Evolutionary conservation across 1,140 invertebrate genomes (phyloP), one percentile per base, ranked within the genome.

Genomic region (Drosophila funebris): DNA sequence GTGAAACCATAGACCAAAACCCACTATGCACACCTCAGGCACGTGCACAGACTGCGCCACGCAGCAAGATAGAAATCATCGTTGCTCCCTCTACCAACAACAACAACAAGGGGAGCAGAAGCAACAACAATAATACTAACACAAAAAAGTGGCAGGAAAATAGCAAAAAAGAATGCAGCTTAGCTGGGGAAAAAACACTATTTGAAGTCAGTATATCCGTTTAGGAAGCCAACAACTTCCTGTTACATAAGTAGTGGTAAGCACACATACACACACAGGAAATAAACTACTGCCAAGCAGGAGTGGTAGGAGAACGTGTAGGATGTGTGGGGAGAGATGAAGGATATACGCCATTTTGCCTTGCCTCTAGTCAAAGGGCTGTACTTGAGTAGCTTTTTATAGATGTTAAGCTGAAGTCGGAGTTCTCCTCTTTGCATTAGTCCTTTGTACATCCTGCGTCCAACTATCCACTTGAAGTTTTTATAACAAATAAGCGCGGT

Each of bases 191-290:
- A 57, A 69, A 79, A 83, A 76, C 67, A 74, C 43, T 87, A 82
- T 85, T 87, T 87, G 74, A 83, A 88, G 83, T 76, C 76, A 54
- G 83, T 79, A 83, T 89, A 89, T 87, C 83, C 83, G 83, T 87
- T 87, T 89, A 89, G 84, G 83, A 87, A 89, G 79, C 83, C 84
- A 88, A 79, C 76, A 83, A 73, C 83, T 79, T 87, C 78, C 83
- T 76, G 22, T 27, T 62, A 77, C 78, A 76, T 74, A 85, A 85
- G 77, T 75, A 75, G 81, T 85, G 69, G 73, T 70, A 66, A 68
- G 56, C 61, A 76, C 46, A 73, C 33, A 62, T 64, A 57, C 27
- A 56, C 33, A 71, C 48, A 39, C 69, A 78, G 63, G 60, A 81
- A 68, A 52, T 72, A 67, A 76, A 73, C 43, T 74, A 48, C 48